phyloP scores from a whole-genome alignment of 2,113 vertebrate genomes.

The Siniperca chuatsi region DNA sequence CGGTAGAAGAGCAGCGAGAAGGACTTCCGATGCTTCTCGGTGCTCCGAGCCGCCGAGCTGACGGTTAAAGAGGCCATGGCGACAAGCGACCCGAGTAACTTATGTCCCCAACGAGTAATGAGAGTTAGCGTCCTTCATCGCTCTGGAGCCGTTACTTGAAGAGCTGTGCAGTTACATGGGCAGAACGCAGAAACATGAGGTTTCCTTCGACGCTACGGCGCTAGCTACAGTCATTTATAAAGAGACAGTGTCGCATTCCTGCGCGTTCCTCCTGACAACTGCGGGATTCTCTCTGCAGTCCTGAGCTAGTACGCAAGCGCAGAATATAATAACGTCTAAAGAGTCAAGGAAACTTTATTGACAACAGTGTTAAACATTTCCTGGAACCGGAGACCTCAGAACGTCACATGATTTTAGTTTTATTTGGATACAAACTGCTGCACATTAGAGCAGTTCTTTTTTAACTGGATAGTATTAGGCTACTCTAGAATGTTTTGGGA shows the following conservation, averaged over 20 bases:
- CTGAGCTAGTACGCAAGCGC: constrained; percentile 51
- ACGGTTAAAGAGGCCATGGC: constrained; percentile 64
- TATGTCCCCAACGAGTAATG: background rate
- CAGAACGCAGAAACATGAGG: no score
- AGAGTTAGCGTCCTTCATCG: background rate
- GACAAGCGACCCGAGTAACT: background rate
- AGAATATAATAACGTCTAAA: background rate
- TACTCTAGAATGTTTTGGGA: no score
- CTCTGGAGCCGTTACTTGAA: background rate
- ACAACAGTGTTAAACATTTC: background rate
- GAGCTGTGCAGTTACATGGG: rapidly evolving
- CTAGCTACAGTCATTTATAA: rapidly evolving
- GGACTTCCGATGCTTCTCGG: constrained; percentile 83
- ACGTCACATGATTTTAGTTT: no score
- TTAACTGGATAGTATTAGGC: no score
- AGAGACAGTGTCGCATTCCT: background rate
- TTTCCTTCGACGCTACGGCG: rapidly evolving
- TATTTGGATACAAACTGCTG: no score
- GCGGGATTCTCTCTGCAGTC: constrained; percentile 29
- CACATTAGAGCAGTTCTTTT: no score
- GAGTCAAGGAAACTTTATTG: constrained; percentile 50
- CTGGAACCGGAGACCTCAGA: no score
- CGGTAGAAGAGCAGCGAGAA: constrained; percentile 91
- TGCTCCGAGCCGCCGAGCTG: constrained; percentile 72
- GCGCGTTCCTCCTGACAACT: background rate